Base-by-base conservation (phyloP, 1,140 invertebrate genomes). In the Diabrotica virgifera region DNA sequence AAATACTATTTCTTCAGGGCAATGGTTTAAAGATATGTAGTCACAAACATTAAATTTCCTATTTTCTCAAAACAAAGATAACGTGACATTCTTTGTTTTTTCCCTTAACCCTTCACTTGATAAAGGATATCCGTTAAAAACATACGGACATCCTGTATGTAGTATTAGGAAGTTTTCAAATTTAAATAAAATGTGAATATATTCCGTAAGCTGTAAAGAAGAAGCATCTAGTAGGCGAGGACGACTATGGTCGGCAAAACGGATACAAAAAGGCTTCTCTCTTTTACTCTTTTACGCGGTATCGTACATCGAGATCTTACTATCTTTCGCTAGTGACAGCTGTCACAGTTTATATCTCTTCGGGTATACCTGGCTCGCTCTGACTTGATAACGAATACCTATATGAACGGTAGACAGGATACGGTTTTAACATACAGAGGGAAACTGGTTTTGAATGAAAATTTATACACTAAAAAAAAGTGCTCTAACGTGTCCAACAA, bases 321-420 rank as follows among this genome's bases (percentile, higher is more conserved):
- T 46, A 46, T 46, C 40, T 46, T 46, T 46, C 40, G 40, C n/a
- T 46, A 46, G 40, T 46, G 40, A 46, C 40, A 46, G 40, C 40
- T 46, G 40, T 46, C 40, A 46, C 40, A 46, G 40, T 46, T 46
- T 46, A 46, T 10, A 46, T 46, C 40, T 46, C 40, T 46, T 46
- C 40, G 40, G 8, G 40, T 46, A 46, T 46, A 46, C 40, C 40
- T 46, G 40, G 40, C 40, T 46, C 40, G 8, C n/a, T 46, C n/a
- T n/a, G 40, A 46, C 4, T n/a, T 46, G 40, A 46, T 46, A 46
- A 46, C 40, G 40, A 24, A 24, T 24, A 24, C 24, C 24, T 24
- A 24, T 24, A 24, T 24, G 24, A 24, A 24, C 24, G 24, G 24
- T 24, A 24, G 24, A n/a, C 40, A 46, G 8, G n/a, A 8, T 46